Evolutionary conservation across 2,113 vertebrate species (phyloP), one percentile per base, ranked within the genome.

Genomic region (Cranoglanis bouderius): DNA sequence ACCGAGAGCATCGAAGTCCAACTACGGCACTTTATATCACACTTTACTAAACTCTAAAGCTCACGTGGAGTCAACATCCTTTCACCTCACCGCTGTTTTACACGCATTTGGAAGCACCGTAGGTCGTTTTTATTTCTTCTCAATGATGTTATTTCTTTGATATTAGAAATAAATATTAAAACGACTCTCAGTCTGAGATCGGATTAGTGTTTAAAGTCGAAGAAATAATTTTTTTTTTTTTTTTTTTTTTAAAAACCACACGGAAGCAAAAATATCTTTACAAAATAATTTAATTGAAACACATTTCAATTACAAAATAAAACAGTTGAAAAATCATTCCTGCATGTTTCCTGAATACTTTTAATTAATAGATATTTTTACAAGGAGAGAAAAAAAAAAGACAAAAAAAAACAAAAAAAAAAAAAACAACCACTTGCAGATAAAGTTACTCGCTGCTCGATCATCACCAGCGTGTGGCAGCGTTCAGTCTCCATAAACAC

Each of bases 361-460:
- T 92, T 92, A 91, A 97, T 97, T 95, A 96, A 96, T 95, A 96
- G 59, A 70, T 89, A 89, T 78, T 82, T 82, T 49, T 7, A 82
- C 61, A 85, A 14, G 49, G 32, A 46, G 26, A 97, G 92, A 93
- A 92, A 92, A 92, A 96, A 96, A 5, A 21, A 46, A n/a, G n/a
- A n/a, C n/a, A 46, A 32, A 97, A 92, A 93, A 92, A 92, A 93
- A 96, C 96, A 0, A 26, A 49, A 46, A 32, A 97, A 92, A 93
- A 92, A 91, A 93, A 96, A 96, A 81, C 88, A 85, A 92, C 92
- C 96, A 95, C 98, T 97, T 97, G 97, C 97, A 98, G 97, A 97
- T 96, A 94, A 91, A 91, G 49, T 53, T 81, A 29, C 93, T 94
- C 59, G 75, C 84, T 90, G 96, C 95, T 95, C 95, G n/a, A 96